Conservation (phyloP, 2,797 vertebrate genomes). For the Myoxocephalus aenaeus region DNA sequence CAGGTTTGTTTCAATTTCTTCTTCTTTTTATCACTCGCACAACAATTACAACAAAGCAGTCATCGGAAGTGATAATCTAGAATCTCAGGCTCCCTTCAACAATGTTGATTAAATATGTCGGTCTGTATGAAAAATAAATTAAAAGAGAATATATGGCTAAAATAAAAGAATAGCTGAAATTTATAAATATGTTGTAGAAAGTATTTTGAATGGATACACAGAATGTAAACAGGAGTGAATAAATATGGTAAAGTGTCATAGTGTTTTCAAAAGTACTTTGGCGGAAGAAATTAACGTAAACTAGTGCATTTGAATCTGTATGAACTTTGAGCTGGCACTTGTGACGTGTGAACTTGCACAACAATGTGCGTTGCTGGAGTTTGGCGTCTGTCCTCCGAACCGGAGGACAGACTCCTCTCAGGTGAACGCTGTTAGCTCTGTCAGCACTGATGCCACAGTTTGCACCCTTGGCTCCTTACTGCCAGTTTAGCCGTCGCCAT, state of each 20-base stretch:
- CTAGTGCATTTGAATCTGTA: no score
- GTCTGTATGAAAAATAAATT: neutral
- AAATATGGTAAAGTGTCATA: no score
- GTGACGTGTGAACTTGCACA: neutral
- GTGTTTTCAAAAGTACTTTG: no score
- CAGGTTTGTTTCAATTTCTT: neutral
- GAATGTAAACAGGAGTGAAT: neutral
- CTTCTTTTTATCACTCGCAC: no score
- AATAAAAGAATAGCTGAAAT: neutral
- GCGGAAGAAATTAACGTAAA: no score
- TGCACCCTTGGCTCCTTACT: no score
- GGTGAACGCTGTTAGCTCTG: neutral
- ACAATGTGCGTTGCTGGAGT: neutral
- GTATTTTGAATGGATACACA: neutral
- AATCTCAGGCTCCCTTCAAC: no score
- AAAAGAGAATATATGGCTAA: neutral
- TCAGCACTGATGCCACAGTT: neutral
- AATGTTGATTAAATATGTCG: no score
- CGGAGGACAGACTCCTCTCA: neutral
- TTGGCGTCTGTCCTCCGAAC: no score
- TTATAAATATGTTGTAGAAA: neutral
- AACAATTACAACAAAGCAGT: neutral
- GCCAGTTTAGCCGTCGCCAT: neutral
- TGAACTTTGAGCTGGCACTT: no score
- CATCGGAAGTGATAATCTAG: neutral